Percentiles rank a stretch among this genome's conserved stretches.
Evolutionary conservation across 2,113 vertebrate genomes (phyloP).

Genomic region (Puntigrus tetrazona): DNA sequence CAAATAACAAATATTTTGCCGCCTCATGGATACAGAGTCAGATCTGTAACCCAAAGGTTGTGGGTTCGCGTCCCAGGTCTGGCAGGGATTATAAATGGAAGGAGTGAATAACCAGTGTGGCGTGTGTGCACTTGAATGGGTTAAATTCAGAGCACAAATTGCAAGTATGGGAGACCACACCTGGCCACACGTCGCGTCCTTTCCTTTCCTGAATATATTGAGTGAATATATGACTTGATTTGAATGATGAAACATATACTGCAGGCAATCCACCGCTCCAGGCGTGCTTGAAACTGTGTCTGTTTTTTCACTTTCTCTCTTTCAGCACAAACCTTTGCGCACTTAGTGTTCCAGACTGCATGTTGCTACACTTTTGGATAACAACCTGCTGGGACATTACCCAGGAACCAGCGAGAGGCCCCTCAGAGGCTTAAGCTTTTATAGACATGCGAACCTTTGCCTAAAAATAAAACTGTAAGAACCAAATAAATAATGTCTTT

Average conservation of each 20-base stretch:
- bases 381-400: conserved; percentile 58
- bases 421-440: conserved; percentile 40
- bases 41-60: too few relatives aligned
- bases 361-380: conserved; percentile 68
- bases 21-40: too few relatives aligned
- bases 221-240: conserved; percentile 61
- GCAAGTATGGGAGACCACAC: too few relatives aligned
- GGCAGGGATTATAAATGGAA: too few relatives aligned
- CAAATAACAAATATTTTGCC: too few relatives aligned
- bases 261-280: conserved; percentile 61
- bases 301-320: conserved; percentile 61
- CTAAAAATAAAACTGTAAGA: conserved; percentile 13
- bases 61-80: too few relatives aligned
- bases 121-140: too few relatives aligned
- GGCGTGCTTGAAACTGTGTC: conserved; percentile 67
- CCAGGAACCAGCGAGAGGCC: conserved; percentile 55
- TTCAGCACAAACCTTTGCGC: conserved; percentile 63
- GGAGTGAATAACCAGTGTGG: too few relatives aligned
- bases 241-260: conserved; percentile 64
- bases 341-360: conserved; percentile 65
- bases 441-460: neutral
- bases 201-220: too few relatives aligned
- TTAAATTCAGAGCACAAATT: too few relatives aligned
- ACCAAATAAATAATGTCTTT: conserved; percentile 23
- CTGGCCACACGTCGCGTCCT: too few relatives aligned